These are phyloP conservation scores for Orchesella cincta DNA, from an alignment of 1,140 invertebrate genomes.

Conservation along the genomic window DNA sequence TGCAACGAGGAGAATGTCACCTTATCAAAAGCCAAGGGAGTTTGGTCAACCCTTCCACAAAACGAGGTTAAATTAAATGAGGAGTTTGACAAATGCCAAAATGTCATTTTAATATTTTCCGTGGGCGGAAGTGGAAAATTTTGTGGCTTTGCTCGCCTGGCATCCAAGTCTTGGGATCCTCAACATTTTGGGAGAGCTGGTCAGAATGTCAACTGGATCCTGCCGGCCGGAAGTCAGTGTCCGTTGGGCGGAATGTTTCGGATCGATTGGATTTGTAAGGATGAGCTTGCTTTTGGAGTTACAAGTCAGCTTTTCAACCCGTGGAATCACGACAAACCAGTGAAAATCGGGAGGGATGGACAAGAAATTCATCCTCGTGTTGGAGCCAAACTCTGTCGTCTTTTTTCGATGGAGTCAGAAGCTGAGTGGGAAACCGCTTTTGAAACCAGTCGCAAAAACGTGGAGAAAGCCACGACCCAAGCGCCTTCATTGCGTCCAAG, in stretches of 20 bases:
- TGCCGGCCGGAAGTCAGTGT: slow-evolving; percentile 88
- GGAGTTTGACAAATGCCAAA: slow-evolving; percentile 85
- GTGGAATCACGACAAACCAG: slow-evolving; percentile 97
- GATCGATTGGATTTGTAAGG: slow-evolving; percentile 91
- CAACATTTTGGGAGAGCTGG: slow-evolving; percentile 85
- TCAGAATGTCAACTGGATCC: slow-evolving; percentile 87
- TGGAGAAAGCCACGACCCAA: too few relatives aligned
- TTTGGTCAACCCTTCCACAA: slow-evolving; percentile 95
- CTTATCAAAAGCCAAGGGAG: slow-evolving; percentile 89
- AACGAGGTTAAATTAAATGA: slow-evolving; percentile 96
- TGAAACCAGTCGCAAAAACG: too few relatives aligned
- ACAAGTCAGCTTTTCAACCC: slow-evolving; percentile 93
- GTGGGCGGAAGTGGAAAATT: slow-evolving; percentile 94
- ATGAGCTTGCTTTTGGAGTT: slow-evolving; percentile 88
- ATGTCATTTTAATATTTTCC: slow-evolving; percentile 94
- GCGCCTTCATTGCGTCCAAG: too few relatives aligned
- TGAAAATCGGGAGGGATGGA: slow-evolving; percentile 97
- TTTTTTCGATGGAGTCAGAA: too few relatives aligned
- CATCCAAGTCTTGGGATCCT: slow-evolving; percentile 82
- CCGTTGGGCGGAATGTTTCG: slow-evolving; percentile 93
- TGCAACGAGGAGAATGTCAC: slow-evolving; percentile 97
- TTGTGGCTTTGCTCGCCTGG: slow-evolving; percentile 85
- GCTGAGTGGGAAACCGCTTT: too few relatives aligned
- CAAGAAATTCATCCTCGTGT: too few relatives aligned
- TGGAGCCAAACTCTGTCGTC: too few relatives aligned